These are phyloP conservation scores for Rhagologus leucostigma DNA, from an alignment of 2,113 vertebrate species.

Conservation along the genomic window DNA sequence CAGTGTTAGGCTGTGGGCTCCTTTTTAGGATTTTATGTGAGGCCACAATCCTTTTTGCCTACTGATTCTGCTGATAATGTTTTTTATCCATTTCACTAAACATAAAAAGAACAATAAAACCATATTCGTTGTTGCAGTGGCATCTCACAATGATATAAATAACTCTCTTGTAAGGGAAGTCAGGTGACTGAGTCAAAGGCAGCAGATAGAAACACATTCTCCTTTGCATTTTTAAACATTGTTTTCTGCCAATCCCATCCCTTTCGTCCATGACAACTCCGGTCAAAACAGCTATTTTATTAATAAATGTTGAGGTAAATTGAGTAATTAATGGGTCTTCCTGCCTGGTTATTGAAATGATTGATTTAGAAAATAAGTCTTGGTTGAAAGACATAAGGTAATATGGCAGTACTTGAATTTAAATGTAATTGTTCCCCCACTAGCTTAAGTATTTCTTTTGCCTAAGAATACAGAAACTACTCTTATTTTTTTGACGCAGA, in stretches of 20 bases:
- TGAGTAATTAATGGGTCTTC: constrained; percentile 13
- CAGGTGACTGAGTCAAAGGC: neutral
- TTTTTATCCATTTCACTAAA: neutral
- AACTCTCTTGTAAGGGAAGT: neutral
- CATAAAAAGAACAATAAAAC: neutral
- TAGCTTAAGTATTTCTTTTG: neutral
- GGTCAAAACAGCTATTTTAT: neutral
- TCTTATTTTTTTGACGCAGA: neutral
- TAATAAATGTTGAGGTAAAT: constrained; percentile 47
- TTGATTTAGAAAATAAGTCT: constrained; percentile 36
- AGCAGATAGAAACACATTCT: neutral
- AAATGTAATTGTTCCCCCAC: neutral
- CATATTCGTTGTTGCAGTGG: neutral
- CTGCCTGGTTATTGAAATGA: neutral
- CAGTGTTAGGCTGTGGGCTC: neutral
- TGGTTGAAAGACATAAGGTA: constrained; percentile 17
- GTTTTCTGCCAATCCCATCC: neutral
- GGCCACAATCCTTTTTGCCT: neutral
- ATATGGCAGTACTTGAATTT: neutral
- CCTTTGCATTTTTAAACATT: neutral
- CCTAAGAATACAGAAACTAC: neutral
- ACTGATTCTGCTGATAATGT: neutral
- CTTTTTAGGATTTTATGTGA: neutral
- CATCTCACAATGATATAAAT: neutral
- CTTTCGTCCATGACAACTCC: neutral